These are phyloP conservation scores for Drosophila orosa DNA, from an alignment of 1,140 invertebrate genomes.

Conservation along the genomic window DNA sequence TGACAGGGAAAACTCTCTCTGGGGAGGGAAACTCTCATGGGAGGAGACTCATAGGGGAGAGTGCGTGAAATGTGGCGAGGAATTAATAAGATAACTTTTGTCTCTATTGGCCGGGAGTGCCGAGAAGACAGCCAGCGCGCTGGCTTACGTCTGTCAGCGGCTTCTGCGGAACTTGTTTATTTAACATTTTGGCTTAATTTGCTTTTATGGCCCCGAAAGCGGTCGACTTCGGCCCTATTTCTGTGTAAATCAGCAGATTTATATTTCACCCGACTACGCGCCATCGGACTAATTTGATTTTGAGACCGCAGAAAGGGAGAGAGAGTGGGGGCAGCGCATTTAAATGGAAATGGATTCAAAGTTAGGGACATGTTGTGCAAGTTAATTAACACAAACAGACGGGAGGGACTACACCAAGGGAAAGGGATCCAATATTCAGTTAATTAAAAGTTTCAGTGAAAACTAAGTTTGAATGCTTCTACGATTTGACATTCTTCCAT, in stretches of 20 bases:
- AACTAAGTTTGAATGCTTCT: too few species aligned
- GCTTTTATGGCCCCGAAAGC: constrained; percentile 69
- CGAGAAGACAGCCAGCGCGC: constrained; percentile 9
- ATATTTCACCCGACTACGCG: constrained; percentile 61
- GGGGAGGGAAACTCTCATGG: background rate
- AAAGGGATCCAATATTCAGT: background rate
- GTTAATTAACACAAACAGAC: constrained; percentile 65
- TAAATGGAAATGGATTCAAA: constrained; percentile 74
- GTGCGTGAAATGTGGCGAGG: constrained; percentile 52
- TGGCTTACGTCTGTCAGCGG: constrained; percentile 57
- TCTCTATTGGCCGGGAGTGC: constrained; percentile 27
- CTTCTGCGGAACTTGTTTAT: constrained; percentile 73
- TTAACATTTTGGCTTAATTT: constrained; percentile 83
- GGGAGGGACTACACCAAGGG: constrained; percentile 16
- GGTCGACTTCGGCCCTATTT: constrained; percentile 60
- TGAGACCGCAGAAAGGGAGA: constrained; percentile 49
- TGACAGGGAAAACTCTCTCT: constrained; percentile 28
- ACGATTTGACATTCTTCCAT: too few species aligned
- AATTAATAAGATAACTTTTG: constrained; percentile 81
- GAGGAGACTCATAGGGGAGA: constrained; percentile 9
- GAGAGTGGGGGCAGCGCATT: constrained; percentile 35
- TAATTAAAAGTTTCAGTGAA: background rate
- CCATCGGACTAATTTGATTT: constrained; percentile 79
- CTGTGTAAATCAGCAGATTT: constrained; percentile 83
- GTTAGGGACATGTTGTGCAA: constrained; percentile 73